phyloP scores from a whole-genome alignment of 2,797 vertebrate genomes.

The Denticeps clupeoides region DNA sequence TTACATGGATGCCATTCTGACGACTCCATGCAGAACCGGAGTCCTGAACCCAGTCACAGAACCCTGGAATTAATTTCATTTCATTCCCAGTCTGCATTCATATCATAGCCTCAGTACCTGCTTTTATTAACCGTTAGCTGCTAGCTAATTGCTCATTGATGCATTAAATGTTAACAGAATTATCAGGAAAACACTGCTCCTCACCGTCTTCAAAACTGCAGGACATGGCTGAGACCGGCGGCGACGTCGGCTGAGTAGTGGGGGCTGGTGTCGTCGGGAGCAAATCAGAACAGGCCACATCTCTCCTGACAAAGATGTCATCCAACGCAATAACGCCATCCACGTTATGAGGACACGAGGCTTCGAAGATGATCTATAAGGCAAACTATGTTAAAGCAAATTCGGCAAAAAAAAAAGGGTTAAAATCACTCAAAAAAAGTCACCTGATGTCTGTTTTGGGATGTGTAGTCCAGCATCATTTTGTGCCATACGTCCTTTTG shows the following conservation, averaged over 20 bases:
- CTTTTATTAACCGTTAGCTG: too few relatives aligned
- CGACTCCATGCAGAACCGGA: conserved; percentile 46
- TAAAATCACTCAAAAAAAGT: not conserved
- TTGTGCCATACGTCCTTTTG: conserved; percentile 37
- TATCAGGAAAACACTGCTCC: not conserved
- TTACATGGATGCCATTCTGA: conserved; percentile 37
- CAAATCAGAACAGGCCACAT: conserved; percentile 34
- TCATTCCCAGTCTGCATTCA: not conserved
- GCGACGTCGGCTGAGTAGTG: conserved; percentile 33
- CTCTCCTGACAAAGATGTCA: conserved; percentile 48
- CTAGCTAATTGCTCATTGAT: too few relatives aligned
- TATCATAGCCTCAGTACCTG: too few relatives aligned
- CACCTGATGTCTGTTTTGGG: conserved; percentile 51
- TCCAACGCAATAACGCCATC: conserved; percentile 42
- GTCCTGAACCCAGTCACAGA: conserved; percentile 57
- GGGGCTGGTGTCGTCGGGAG: conserved; percentile 37
- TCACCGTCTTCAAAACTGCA: conserved; percentile 61
- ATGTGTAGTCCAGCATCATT: conserved; percentile 47
- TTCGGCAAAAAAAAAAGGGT: not conserved
- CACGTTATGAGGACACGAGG: too few relatives aligned
- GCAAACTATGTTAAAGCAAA: not conserved
- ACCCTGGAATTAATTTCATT: conserved; percentile 29
- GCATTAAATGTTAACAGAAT: not conserved
- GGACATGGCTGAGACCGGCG: conserved; percentile 46
- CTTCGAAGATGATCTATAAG: not conserved